These are phyloP conservation scores for Catostomus latipinnis DNA, from an alignment of 2,797 vertebrate genomes.

Conservation along the genomic window DNA sequence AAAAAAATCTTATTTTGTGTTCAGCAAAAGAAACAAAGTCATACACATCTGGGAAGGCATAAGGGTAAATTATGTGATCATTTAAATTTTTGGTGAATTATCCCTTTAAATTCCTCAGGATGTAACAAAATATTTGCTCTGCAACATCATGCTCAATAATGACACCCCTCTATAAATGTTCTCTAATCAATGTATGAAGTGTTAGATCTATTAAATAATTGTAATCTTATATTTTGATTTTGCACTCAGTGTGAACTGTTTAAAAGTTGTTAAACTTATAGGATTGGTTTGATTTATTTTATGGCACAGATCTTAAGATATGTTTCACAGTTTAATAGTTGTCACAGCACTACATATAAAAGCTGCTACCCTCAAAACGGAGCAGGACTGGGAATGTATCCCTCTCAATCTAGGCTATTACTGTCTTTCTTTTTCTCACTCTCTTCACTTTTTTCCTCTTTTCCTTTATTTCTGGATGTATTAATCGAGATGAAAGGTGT, in stretches of 20 bases:
- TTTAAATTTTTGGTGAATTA: not conserved
- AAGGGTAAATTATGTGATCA: not conserved
- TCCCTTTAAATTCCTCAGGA: not conserved
- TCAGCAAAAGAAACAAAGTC: too few relatives aligned
- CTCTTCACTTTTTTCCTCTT: conserved; percentile 27
- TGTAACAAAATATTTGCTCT: not conserved
- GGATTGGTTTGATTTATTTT: conserved; percentile 1
- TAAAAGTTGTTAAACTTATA: not conserved
- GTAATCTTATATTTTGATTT: not conserved
- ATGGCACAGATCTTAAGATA: conserved; percentile 27
- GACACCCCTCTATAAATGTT: not conserved
- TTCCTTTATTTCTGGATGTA: conserved; percentile 53
- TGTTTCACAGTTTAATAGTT: conserved; percentile 24
- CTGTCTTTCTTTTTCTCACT: conserved; percentile 7
- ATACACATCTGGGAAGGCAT: too few relatives aligned
- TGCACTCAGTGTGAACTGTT: not conserved
- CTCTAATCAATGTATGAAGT: not conserved
- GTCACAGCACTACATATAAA: conserved; percentile 14
- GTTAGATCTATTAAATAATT: conserved; percentile 4
- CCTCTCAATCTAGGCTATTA: not conserved
- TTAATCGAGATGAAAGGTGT: conserved; percentile 67
- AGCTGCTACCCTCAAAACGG: conserved; percentile 45
- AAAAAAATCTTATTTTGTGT: too few relatives aligned
- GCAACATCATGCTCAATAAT: not conserved
- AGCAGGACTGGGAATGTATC: conserved; percentile 42